These are phyloP conservation scores for Campoplex nolae DNA, from an alignment of 2,888 invertebrate species.

Conservation along the genomic window DNA sequence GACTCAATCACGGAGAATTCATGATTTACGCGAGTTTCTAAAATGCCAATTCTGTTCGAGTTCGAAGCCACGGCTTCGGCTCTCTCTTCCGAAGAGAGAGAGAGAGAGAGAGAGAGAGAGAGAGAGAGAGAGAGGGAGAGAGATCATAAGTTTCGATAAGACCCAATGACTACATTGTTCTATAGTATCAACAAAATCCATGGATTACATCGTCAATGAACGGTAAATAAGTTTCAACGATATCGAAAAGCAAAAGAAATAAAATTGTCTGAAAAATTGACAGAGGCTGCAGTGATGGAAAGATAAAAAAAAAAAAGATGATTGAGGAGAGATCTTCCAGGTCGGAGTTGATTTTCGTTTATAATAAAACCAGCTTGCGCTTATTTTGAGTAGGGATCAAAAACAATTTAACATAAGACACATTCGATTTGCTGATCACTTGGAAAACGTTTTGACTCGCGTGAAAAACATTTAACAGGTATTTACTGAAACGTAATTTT, in stretches of 20 bases:
- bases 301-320: neutral
- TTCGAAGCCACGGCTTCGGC: too few relatives aligned
- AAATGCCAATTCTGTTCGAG: too few relatives aligned
- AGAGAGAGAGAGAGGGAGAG: neutral
- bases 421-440: neutral
- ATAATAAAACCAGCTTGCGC: neutral
- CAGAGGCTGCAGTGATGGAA: neutral
- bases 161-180: constrained; percentile 27
- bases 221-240: neutral
- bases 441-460: neutral
- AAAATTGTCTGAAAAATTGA: neutral
- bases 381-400: neutral
- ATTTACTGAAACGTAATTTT: constrained; percentile 23
- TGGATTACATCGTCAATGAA: constrained; percentile 37
- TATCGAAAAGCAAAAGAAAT: neutral
- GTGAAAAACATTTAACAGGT: neutral
- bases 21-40: too few relatives aligned
- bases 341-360: neutral
- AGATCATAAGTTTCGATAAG: constrained; percentile 48
- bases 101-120: neutral
- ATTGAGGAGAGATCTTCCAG: neutral
- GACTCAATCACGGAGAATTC: too few relatives aligned
- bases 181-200: neutral
- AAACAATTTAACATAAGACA: neutral
- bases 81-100: too few relatives aligned